Conservation (phyloP, 1,140 invertebrate species). For the Hypothenemus hampei region DNA sequence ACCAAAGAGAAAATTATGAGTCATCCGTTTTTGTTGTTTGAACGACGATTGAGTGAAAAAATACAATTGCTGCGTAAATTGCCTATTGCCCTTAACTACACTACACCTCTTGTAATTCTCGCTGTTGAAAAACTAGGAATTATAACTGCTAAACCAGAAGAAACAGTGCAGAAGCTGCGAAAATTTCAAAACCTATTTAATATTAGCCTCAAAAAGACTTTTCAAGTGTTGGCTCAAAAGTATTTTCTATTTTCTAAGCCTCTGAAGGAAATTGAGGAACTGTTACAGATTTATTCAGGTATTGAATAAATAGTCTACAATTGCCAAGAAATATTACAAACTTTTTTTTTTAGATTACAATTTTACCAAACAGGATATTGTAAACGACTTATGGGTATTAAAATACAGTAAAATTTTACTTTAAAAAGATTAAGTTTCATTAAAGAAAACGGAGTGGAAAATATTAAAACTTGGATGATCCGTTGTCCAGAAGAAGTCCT, state of each 20-base stretch:
- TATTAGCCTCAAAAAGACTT: constrained; percentile 22
- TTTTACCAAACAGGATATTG: constrained; percentile 45
- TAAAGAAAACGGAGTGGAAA: constrained; percentile 45
- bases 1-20: constrained; percentile 25
- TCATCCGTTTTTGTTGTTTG: constrained; percentile 34
- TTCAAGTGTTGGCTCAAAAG: constrained; percentile 27
- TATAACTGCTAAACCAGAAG: neutral
- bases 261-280: constrained; percentile 24
- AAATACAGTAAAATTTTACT: constrained; percentile 45
- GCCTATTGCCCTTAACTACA: constrained; percentile 23
- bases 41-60: constrained; percentile 24
- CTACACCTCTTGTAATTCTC: constrained; percentile 27
- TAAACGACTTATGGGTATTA: constrained; percentile 52
- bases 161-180: neutral
- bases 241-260: constrained; percentile 28
- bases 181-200: constrained; percentile 16
- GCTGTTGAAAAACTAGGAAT: too few relatives aligned
- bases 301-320: neutral
- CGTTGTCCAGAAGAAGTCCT: constrained; percentile 46
- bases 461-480: constrained; percentile 55
- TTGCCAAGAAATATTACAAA: constrained; percentile 9
- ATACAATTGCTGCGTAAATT: constrained; percentile 31
- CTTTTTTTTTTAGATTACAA: constrained; percentile 40
- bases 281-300: constrained; percentile 29
- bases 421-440: constrained; percentile 43